Evolutionary conservation across 2,113 vertebrate species (phyloP), one percentile per base, ranked within the genome.

Genomic region (Ammodytes dubius): DNA sequence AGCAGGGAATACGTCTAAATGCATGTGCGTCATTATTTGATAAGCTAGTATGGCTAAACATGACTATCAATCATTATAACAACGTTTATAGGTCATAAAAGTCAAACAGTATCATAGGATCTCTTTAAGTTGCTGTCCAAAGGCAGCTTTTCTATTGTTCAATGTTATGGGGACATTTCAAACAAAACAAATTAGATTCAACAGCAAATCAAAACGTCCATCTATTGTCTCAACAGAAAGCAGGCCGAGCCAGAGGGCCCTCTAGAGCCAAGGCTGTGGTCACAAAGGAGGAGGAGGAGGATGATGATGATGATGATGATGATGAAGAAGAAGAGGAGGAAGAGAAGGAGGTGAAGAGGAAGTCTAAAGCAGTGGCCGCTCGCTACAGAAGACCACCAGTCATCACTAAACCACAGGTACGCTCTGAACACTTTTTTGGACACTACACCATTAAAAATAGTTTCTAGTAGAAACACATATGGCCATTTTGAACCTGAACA

Each of bases 211-310:
- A 6, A 4, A 17, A 60, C 8, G 8, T 45, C 43, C 4, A 6
- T 3, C 7, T 40, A 1, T 17, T 37, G 52, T 58, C 46, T 79
- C 57, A 53, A 14, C 89, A 95, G 93, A 88, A 80, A 71, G 19
- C 70, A 54, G 88, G 74, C 79, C 75, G 52, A 82, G 84, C 73
- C 49, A 74, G 64, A 71, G 58, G 82, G 6, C 0, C 71, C 8
- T 15, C 67, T 64, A 81, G 71, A 86, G 70, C 80, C 67, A 81
- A 70, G 15, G 35, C 70, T 46, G 40, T 5, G 9, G 43, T 56
- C n/a, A 8, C 4, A 15, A 50, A 79, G 45, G 45, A 5, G 39
- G 77, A 67, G 17, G 76, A 83, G 2, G 77, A 88, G 2, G 81
- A 69, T 0, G 60, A 68, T 15, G 60, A 65, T 9, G 71, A 70